Base-by-base conservation (phyloP, 2,113 vertebrate species). In the Rousettus leschenaultii region DNA sequence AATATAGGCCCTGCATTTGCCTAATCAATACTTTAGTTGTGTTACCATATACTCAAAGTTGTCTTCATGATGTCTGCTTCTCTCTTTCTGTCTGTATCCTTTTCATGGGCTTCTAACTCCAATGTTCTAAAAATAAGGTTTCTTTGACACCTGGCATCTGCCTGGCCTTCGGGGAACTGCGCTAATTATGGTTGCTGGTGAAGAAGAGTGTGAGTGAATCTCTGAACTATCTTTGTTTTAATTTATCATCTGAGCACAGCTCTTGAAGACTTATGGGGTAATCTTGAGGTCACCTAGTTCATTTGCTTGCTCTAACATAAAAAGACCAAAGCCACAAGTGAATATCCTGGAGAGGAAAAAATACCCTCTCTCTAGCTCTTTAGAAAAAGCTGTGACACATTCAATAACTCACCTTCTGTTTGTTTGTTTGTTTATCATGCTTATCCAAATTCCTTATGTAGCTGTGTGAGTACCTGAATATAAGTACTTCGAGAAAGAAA, bases 171-270 rank as follows among this genome's bases (percentile, higher is more conserved):
- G 80, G 61, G 86, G 61, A 86, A 38, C 35, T 7, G 7, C 6
- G 16, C 71, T 88, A 73, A 96, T 92, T 93, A 73, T n/a, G 48
- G 40, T 40, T 66, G 66, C 78, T 3, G 7, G 80, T 33, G 19
- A 89, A 66, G 24, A 78, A 82, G 38, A 91, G 43, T 8, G 5
- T 5, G 15, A 38, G 28, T 33, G 43, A 65, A 77, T 51, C 63
- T 70, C 57, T 48, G 68, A 68, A 82, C 24, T 93, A 2, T 74
- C 68, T 92, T 57, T 89, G 51, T 75, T 78, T 90, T 83, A 74
- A 89, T 86, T 75, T 92, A 59, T 88, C 59, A 92, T 82, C 48
- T 83, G 61, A 90, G 92, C 71, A 86, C 43, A 95, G 43, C 82
- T 71, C 28, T 90, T 78, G 53, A 94, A 19, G 80, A 38, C 40